Percentiles rank a stretch among this genome's conserved stretches.
Evolutionary conservation across 2,888 invertebrate genomes (phyloP).

Genomic region (Nomada goodeniana): DNA sequence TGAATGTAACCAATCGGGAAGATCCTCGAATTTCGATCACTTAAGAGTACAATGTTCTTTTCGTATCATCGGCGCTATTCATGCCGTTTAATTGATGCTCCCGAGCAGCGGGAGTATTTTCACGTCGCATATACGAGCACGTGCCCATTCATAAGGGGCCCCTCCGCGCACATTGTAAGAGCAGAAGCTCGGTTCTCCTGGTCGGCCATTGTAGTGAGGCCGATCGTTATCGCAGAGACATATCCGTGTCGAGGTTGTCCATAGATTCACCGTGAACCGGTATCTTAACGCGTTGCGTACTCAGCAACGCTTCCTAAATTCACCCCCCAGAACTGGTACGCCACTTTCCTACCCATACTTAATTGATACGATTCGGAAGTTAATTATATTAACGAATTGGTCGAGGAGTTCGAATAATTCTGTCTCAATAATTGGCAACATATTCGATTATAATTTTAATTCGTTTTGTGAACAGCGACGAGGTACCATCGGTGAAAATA

Average conservation of each 20-base stretch:
- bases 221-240: slow-evolving; percentile 72
- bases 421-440: too few relatives aligned
- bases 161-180: slow-evolving; percentile 51
- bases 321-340: background rate
- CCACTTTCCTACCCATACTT: background rate
- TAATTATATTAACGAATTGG: too few relatives aligned
- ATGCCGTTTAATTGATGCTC: slow-evolving; percentile 36
- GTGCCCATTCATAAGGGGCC: slow-evolving; percentile 65
- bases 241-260: slow-evolving; percentile 70
- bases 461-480: too few relatives aligned
- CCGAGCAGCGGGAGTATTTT: slow-evolving; percentile 14
- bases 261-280: slow-evolving; percentile 65
- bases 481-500: too few relatives aligned
- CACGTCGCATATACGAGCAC: slow-evolving; percentile 42
- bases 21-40: background rate
- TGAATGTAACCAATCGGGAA: background rate
- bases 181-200: slow-evolving; percentile 66
- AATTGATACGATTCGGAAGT: background rate
- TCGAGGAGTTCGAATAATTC: too few relatives aligned
- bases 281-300: slow-evolving; percentile 69
- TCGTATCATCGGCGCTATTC: background rate
- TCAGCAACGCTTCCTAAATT: background rate
- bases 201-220: slow-evolving; percentile 68
- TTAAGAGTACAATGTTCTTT: background rate
- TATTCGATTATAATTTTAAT: too few relatives aligned